These are phyloP conservation scores for Pluvianellus socialis DNA, from an alignment of 2,113 vertebrate species.

Conservation along the genomic window DNA sequence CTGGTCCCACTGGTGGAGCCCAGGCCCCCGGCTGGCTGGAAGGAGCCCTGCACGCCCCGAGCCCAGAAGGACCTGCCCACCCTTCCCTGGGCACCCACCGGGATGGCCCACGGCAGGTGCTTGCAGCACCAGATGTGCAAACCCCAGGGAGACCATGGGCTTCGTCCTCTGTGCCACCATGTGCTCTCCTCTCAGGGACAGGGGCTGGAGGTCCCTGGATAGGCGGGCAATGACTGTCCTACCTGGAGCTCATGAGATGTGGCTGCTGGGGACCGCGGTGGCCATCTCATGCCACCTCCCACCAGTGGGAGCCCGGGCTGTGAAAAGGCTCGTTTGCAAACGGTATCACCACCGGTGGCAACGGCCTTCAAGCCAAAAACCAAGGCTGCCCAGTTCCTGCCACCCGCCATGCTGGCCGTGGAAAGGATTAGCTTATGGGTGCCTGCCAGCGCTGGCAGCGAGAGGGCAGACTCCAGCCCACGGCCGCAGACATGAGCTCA, in stretches of 20 bases:
- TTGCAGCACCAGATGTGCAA: not conserved
- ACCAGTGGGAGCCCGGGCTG: not conserved
- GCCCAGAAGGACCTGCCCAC: fast-evolving
- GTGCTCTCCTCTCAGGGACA: fast-evolving
- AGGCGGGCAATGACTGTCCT: not conserved
- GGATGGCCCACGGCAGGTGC: fast-evolving
- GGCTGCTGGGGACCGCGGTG: not conserved
- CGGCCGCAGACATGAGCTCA: not conserved
- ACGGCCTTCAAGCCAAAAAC: not conserved
- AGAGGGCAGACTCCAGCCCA: not conserved
- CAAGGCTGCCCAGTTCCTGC: fast-evolving
- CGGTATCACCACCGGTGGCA: not conserved
- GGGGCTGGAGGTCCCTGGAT: not conserved
- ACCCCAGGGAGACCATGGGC: not conserved
- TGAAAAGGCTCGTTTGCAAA: not conserved
- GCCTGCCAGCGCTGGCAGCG: not conserved
- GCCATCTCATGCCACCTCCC: not conserved
- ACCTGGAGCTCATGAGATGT: not conserved
- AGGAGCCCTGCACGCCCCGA: fast-evolving
- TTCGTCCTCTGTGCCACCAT: not conserved
- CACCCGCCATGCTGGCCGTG: fast-evolving
- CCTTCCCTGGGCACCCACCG: not conserved
- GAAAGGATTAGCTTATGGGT: not conserved
- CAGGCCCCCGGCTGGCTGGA: not conserved
- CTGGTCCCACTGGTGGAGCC: fast-evolving